Percentiles rank a stretch among this genome's conserved stretches.
These are phyloP conservation scores for Apamea epomidion DNA, from an alignment of 2,888 invertebrate species.

Conservation along the genomic window DNA sequence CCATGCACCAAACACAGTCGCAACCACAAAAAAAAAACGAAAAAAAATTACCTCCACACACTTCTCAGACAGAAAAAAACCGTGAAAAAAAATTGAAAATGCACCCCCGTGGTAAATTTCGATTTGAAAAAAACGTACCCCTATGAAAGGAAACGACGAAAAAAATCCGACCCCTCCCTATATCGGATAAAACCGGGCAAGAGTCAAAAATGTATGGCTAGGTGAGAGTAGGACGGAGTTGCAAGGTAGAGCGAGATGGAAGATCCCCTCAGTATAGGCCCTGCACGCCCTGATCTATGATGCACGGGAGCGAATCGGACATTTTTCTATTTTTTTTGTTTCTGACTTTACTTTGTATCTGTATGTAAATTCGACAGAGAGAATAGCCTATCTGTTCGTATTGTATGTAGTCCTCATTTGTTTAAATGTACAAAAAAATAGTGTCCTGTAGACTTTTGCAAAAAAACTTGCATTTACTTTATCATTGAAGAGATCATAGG, in stretches of 20 bases:
- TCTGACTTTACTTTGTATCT: not conserved
- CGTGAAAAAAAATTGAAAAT: constrained; percentile 7
- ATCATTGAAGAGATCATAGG: not conserved
- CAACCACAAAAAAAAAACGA: not conserved
- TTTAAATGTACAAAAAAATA: not conserved
- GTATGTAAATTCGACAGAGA: constrained; percentile 23
- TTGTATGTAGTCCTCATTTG: not conserved
- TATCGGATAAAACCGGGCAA: constrained; percentile 21
- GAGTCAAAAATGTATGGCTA: constrained; percentile 65
- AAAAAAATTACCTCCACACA: not conserved
- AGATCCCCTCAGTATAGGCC: constrained; percentile 65
- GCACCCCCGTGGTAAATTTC: constrained; percentile 22
- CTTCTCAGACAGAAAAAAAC: constrained; percentile 31
- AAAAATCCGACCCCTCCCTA: constrained; percentile 50
- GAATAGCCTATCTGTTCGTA: not conserved
- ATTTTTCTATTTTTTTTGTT: not conserved
- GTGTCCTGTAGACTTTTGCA: not conserved
- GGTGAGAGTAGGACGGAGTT: constrained; percentile 61
- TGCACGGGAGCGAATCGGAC: constrained; percentile 48
- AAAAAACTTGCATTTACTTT: not conserved
- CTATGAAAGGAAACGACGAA: constrained; percentile 18
- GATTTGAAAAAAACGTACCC: constrained; percentile 48
- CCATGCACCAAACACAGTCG: constrained; percentile 9
- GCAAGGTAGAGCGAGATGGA: constrained; percentile 64
- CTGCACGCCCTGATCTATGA: constrained; percentile 56